A percentile compares a stretch with the other conserved stretches of the same genome.
phyloP scores from a whole-genome alignment of 2,113 vertebrate genomes.

The Perca schrenkii region DNA sequence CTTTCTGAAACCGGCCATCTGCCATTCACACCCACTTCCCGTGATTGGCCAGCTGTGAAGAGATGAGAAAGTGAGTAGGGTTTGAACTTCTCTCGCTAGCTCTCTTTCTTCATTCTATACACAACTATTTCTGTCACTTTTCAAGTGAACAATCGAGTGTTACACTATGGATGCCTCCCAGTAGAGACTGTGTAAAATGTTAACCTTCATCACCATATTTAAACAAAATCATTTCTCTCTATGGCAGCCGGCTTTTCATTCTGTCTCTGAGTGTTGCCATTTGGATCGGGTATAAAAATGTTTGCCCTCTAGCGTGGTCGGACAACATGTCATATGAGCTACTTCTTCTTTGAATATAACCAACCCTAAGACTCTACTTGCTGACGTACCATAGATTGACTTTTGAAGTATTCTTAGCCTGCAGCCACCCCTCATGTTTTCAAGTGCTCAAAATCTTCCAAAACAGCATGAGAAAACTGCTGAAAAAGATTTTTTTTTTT shows the following conservation, averaged over 20 bases:
- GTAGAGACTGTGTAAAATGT: not conserved
- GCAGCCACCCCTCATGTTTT: not conserved
- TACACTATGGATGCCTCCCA: not conserved
- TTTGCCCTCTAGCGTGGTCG: not conserved
- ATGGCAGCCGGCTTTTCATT: not conserved
- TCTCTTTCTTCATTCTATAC: not conserved
- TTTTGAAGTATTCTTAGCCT: not conserved
- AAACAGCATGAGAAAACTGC: not conserved
- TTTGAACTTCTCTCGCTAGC: not conserved
- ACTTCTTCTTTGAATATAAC: not conserved
- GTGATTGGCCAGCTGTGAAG: not conserved
- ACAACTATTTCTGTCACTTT: not conserved
- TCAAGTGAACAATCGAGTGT: not conserved
- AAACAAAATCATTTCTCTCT: not conserved
- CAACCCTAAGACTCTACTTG: not conserved
- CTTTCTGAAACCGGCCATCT: not conserved
- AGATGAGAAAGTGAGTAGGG: not conserved
- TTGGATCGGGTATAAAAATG: not conserved
- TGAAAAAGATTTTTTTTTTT: not conserved
- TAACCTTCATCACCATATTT: not conserved
- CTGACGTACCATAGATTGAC: not conserved
- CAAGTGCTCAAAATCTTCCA: not conserved
- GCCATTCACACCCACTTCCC: not conserved
- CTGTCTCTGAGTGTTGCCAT: not conserved
- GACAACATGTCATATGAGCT: not conserved